These are phyloP conservation scores for Oncorhynchus kisutch DNA, from an alignment of 2,113 vertebrate genomes.

Conservation along the genomic window DNA sequence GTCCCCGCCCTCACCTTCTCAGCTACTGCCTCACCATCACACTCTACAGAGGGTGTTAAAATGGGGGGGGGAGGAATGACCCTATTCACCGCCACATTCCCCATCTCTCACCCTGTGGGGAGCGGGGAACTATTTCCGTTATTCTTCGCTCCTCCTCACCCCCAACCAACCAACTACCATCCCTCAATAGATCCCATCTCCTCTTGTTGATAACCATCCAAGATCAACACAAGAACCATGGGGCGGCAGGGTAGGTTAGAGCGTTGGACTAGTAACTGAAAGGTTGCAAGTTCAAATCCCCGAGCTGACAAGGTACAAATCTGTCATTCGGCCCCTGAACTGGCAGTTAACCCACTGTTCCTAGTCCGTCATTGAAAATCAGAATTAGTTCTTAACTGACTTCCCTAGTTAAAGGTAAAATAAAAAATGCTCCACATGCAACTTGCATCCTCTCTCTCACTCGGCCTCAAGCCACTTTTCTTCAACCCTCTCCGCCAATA, in stretches of 20 bases:
- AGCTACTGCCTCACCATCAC: conserved; percentile 62
- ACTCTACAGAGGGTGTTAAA: conserved; percentile 5
- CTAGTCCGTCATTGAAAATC: no score
- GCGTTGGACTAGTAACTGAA: no score
- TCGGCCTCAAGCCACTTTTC: background rate
- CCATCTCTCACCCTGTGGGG: conserved; percentile 34
- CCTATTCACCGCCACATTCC: conserved; percentile 41
- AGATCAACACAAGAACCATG: no score
- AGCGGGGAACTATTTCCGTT: background rate
- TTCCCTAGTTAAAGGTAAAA: no score
- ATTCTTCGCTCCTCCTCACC: background rate
- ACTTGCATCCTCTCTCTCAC: no score
- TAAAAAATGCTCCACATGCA: no score
- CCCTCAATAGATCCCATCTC: background rate
- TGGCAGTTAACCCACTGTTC: no score
- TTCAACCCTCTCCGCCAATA: background rate
- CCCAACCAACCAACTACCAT: conserved; percentile 14
- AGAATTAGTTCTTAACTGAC: no score
- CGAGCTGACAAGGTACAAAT: no score
- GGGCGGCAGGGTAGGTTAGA: no score
- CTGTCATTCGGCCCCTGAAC: no score
- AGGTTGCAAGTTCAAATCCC: no score
- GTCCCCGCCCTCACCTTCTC: conserved; percentile 63
- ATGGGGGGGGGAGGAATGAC: conserved; percentile 45
- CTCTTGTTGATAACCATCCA: background rate